Evolutionary conservation across 1,140 invertebrate genomes (phyloP), one percentile per base, ranked within the genome.

Genomic region (Euglossa dilemma): DNA sequence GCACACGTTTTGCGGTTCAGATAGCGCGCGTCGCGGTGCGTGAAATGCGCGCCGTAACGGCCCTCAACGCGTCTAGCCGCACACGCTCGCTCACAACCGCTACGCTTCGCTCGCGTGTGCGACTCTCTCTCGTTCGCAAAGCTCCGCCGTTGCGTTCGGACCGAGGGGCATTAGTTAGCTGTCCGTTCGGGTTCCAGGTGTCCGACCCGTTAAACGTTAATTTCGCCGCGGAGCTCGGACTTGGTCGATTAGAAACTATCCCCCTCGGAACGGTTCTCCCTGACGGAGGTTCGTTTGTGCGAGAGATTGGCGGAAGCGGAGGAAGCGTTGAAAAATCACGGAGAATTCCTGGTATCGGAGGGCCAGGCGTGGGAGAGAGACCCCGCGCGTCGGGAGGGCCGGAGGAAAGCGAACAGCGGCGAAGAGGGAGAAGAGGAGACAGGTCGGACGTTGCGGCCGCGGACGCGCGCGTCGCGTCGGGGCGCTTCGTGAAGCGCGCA

Each of bases 161-260:
- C 18, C 47, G 47, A 54, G 79, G 61, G 36, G 86, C 85, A 88
- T 90, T 89, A 89, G 90, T 89, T 89, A 88, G 74, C 83, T 85
- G 87, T 87, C 85, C 72, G 74, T 85, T 63, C 85, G 83, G 73
- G 77, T 85, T 81, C 83, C 87, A 88, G 79, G 85, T 90, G 90
- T 87, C 80, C 84, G 80, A 84, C 71, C 86, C 36, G 90, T 89
- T 91, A 90, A 92, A 92, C 92, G 91, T 92, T 92, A 92, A 92
- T 92, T 91, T 90, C 84, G 86, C 88, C 78, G 85, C 73, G 77
- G 81, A 43, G 83, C 52, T 85, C 86, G 85, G 85, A 90, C 85
- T 92, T 86, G 77, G 81, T 87, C 91, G 91, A 92, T 92, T 92
- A 92, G 90, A 91, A 92, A 89, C 91, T 89, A 91, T 90, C 89